Evolutionary conservation across 1,140 invertebrate species (phyloP), one percentile per base, ranked within the genome.

Genomic region (Rhyacophila brunnea): DNA sequence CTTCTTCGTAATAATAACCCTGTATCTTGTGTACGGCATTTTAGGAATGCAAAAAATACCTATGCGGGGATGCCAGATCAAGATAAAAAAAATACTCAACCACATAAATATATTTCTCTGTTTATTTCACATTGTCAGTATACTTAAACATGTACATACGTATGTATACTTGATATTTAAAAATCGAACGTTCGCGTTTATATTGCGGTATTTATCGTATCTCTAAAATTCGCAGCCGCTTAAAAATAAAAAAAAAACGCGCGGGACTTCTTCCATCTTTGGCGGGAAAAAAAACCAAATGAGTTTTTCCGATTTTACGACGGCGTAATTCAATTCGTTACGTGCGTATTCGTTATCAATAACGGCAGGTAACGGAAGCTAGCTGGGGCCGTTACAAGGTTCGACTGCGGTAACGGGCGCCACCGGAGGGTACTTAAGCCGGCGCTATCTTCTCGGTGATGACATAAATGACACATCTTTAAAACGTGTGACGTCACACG

Each of bases 181-280:
- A 28, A 28, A 28, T 5, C 9, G 23, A 28, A 28, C 23, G 4
- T 28, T 28, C 23, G 3, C 23, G 3, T 28, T 28, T 28, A 28
- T 28, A 28, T 9, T 28, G 23, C 23, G 4, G 23, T 9, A 28
- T 28, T 28, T 28, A 28, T 28, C 23, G 23, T 28, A 28, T 28
- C 23, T 28, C 23, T 28, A 28, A 28, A 28, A 28, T 5, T 28
- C 23, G 23, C 23, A 9, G 23, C 38, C 23, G 13, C 43, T 47
- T 51, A 51, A 58, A 17, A 58, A 58, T 20, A 44, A 35, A 51
- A 58, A 17, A 58, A 58, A 40, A 44, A 35, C 35, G 45, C 28
- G 18, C 11, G 17, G 14, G 28, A 35, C 17, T n/a, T n/a, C n/a
- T n/a, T n/a, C n/a, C n/a, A n/a, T n/a, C n/a, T n/a, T n/a, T n/a